Evolutionary conservation across 2,888 invertebrate genomes (phyloP).

Genomic region (Tenthredo mesomela): DNA sequence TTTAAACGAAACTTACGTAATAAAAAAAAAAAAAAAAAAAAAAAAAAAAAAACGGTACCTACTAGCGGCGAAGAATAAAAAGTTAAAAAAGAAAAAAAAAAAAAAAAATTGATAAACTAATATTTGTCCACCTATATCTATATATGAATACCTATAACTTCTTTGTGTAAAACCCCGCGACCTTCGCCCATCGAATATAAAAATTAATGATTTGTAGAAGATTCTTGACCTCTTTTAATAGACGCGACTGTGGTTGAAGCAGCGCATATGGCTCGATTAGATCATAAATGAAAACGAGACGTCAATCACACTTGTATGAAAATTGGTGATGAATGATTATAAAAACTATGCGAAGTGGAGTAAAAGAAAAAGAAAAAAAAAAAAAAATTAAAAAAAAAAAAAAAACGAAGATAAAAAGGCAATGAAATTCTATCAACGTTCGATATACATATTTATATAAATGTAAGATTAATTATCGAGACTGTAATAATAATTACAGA

Average conservation of each 20-base stretch:
- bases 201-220: neutral
- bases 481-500: neutral
- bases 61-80: neutral
- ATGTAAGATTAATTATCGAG: constrained; percentile 13
- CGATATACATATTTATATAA: neutral
- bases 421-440: constrained; percentile 38
- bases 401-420: neutral
- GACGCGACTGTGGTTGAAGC: neutral
- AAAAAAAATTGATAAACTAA: neutral
- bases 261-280: neutral
- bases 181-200: neutral
- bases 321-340: neutral
- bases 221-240: neutral
- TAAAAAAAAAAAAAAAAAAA: neutral
- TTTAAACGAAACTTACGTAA: neutral
- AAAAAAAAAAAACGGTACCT: too few species aligned
- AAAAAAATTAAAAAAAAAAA: neutral
- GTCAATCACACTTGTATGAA: neutral
- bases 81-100: too few species aligned
- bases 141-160: neutral
- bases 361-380: neutral
- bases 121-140: neutral
- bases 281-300: neutral
- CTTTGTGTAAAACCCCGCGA: neutral
- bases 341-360: neutral